Conservation (phyloP, 1,140 invertebrate genomes). For the Pomacea maculata region DNA sequence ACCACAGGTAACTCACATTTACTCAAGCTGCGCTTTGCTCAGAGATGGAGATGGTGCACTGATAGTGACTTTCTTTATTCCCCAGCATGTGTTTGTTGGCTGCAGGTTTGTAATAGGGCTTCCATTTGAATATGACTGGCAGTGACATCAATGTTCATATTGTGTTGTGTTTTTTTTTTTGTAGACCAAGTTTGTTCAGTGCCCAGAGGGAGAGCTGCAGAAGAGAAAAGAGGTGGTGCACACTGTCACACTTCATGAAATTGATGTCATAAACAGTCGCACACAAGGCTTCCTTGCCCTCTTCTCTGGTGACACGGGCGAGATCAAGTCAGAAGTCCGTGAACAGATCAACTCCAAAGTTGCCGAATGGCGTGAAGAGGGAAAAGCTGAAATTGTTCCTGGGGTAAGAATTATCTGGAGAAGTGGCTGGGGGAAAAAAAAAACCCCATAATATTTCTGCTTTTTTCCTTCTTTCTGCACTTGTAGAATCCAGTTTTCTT, state of each 20-base stretch:
- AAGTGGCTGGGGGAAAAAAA: no score
- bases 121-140: no score
- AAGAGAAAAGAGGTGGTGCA: constrained; percentile 99
- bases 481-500: no score
- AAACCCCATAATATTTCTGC: no score
- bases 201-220: constrained; percentile 97
- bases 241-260: constrained; percentile 97
- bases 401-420: constrained; percentile 36
- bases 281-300: constrained; percentile 97
- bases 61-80: no score
- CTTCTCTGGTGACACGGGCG: constrained; percentile 98
- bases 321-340: constrained; percentile 96
- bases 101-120: no score
- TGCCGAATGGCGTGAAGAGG: constrained; percentile 98
- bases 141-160: no score
- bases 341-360: constrained; percentile 99
- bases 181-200: constrained; percentile 90
- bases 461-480: no score
- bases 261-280: constrained; percentile 97
- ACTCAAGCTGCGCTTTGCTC: no score
- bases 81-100: no score
- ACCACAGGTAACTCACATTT: constrained; percentile 70
- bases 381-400: constrained; percentile 94
- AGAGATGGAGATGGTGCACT: no score
- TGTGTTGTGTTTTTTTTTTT: constrained; percentile 22